Base-by-base conservation (phyloP, 2,888 invertebrate species). In the Lithosia quadra region DNA sequence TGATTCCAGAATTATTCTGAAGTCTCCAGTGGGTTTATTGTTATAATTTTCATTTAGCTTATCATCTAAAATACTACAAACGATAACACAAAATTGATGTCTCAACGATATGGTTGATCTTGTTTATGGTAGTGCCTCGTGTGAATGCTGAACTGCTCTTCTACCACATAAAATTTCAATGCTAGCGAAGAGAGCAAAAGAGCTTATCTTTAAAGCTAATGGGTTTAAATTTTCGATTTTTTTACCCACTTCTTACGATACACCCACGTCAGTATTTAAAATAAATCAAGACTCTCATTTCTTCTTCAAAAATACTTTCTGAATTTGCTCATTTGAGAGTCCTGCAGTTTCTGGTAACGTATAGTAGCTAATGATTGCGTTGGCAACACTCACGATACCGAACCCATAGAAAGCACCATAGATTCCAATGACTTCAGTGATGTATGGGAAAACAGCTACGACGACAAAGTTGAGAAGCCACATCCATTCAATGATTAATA, bases 311-410 rank as follows among this genome's bases (percentile, higher is more conserved):
- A 75, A 88, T 84, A 69, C 53, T 8, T 77, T 72, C 68, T 95
- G 90, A n/a, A 95, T 95, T 62, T 91, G 87, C 24, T 88, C 86
- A 49, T 88, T 90, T 0, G 92, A 90, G 0, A 94, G 82, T 0
- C 95, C 95, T 65, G 94, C 95, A 0, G 95, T 95, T 82, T 95
- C 95, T 0, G 95, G 95, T 0, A 95, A 83, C 1, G 88, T 75
- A n/a, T 90, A 76, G 55, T 86, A 86, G 0, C 89, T 86, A 21
- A 91, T 73, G 0, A 91, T 55, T 0, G 87, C 85, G 5, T 94
- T 87, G 0, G 81, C 5, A 0, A 90, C 33, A 18, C 88, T 88
- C 34, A 87, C 84, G 0, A 74, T 57, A 0, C 91, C 90, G 71
- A 94, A 95, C 7, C 87, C 61, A 78, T 92, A 92, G 81, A 95